phyloP scores from a whole-genome alignment of 2,888 invertebrate species.

The Eudemis profundana region DNA sequence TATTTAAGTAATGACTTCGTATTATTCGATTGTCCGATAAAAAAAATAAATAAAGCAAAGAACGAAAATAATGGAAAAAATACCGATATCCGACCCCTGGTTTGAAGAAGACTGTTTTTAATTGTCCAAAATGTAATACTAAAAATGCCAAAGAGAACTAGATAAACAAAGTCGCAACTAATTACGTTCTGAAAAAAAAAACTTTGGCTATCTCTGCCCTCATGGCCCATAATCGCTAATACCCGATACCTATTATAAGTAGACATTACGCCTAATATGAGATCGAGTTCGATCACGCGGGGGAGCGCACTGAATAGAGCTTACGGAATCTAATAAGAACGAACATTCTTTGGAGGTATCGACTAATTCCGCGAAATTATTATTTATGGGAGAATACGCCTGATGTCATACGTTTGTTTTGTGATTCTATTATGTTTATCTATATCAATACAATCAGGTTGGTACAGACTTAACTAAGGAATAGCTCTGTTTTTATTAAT shows the following conservation, averaged over 20 bases:
- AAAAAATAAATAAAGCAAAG: too few relatives aligned
- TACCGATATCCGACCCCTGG: too few relatives aligned
- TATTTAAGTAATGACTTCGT: too few relatives aligned
- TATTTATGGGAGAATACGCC: conserved; percentile 44
- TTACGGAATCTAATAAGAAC: conserved; percentile 83
- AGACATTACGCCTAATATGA: conserved; percentile 72
- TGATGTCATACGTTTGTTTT: conserved; percentile 4
- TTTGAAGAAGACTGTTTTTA: too few relatives aligned
- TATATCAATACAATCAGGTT: too few relatives aligned
- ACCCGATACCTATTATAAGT: conserved; percentile 75
- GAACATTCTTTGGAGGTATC: conserved; percentile 71
- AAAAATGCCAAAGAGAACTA: too few relatives aligned
- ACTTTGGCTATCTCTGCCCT: conserved; percentile 59
- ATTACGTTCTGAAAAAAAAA: conserved; percentile 35
- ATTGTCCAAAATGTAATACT: too few relatives aligned
- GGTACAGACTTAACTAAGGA: too few relatives aligned
- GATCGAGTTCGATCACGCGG: conserved; percentile 80
- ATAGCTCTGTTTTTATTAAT: too few relatives aligned
- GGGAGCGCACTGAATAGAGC: conserved; percentile 81
- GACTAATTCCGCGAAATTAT: conserved; percentile 66
- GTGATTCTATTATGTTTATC: too few relatives aligned
- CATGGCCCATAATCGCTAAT: conserved; percentile 71
- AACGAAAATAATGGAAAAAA: too few relatives aligned
- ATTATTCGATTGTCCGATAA: too few relatives aligned
- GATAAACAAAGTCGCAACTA: background rate